phyloP scores from a whole-genome alignment of 2,797 vertebrate genomes.

The Danio tinwini region DNA sequence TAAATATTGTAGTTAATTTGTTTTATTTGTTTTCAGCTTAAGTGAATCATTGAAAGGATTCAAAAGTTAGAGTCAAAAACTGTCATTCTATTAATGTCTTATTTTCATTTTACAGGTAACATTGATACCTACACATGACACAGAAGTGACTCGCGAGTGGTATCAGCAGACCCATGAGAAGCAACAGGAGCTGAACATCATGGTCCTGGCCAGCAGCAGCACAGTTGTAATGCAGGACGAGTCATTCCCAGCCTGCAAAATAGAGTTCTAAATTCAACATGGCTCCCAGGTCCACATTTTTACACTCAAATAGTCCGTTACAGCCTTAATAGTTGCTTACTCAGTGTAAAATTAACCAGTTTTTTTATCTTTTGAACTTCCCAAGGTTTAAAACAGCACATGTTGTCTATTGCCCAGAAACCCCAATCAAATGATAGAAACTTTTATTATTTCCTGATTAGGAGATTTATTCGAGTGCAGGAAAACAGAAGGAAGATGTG shows the following conservation, averaged over 20 bases:
- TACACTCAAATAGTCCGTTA: slow-evolving; percentile 47
- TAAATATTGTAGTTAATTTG: not conserved
- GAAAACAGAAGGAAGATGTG: slow-evolving; percentile 52
- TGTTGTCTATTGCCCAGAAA: slow-evolving; percentile 10
- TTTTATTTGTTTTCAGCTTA: not conserved
- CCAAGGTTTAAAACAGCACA: slow-evolving; percentile 28
- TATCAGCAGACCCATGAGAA: slow-evolving; percentile 98
- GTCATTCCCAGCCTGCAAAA: slow-evolving; percentile 99
- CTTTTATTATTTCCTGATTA: slow-evolving; percentile 9
- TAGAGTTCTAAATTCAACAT: slow-evolving; percentile 87
- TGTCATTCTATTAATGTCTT: slow-evolving; percentile 11
- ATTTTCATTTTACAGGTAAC: slow-evolving; percentile 84
- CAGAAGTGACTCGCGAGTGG: slow-evolving; percentile 97
- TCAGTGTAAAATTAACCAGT: slow-evolving; percentile 33
- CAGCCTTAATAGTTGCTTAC: slow-evolving; percentile 55
- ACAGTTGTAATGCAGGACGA: slow-evolving; percentile 99
- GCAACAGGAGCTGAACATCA: slow-evolving; percentile 97
- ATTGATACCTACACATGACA: slow-evolving; percentile 97
- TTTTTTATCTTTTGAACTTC: slow-evolving; percentile 34
- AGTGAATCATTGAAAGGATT: not conserved
- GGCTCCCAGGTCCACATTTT: slow-evolving; percentile 58
- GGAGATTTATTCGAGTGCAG: slow-evolving; percentile 28
- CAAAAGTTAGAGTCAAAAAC: too few relatives aligned
- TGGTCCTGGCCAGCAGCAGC: slow-evolving; percentile 99
- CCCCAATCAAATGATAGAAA: not conserved